A percentile compares a stretch with the other conserved stretches of the same genome.
Conservation (phyloP, 2,797 vertebrate genomes). For the Onychomys torridus region DNA sequence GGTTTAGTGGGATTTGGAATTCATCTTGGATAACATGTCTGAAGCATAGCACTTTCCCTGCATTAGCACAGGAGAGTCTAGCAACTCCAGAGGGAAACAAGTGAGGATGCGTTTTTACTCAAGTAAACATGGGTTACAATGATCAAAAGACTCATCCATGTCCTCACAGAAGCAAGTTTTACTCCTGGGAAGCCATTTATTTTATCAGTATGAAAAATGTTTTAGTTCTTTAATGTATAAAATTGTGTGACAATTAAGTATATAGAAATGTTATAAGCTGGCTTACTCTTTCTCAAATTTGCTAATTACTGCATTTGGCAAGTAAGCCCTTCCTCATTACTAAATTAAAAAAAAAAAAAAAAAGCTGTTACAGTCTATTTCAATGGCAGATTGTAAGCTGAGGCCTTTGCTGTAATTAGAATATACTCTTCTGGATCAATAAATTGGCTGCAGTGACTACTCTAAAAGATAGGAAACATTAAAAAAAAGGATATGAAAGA, state of each 20-base stretch:
- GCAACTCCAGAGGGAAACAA: neutral
- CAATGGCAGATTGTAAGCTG: neutral
- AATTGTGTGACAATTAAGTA: neutral
- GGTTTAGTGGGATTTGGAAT: neutral
- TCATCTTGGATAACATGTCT: neutral
- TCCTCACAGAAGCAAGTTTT: conserved; percentile 6
- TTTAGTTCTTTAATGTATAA: neutral
- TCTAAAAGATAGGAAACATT: neutral
- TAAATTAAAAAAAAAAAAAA: neutral
- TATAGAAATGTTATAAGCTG: conserved; percentile 17
- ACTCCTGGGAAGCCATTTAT: conserved; percentile 34
- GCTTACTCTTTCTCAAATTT: neutral
- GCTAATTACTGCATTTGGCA: neutral
- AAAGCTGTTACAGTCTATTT: neutral
- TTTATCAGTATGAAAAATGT: neutral
- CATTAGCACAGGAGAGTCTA: neutral
- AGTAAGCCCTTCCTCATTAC: neutral
- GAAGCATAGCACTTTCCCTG: neutral
- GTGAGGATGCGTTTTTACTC: neutral
- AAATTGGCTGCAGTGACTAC: neutral
- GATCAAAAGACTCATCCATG: neutral
- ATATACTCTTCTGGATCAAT: neutral
- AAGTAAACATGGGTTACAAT: neutral
- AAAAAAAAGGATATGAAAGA: neutral
- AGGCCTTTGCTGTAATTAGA: neutral